Base-by-base conservation (phyloP, 2,113 vertebrate genomes). In the Gymnorhina tibicen region DNA sequence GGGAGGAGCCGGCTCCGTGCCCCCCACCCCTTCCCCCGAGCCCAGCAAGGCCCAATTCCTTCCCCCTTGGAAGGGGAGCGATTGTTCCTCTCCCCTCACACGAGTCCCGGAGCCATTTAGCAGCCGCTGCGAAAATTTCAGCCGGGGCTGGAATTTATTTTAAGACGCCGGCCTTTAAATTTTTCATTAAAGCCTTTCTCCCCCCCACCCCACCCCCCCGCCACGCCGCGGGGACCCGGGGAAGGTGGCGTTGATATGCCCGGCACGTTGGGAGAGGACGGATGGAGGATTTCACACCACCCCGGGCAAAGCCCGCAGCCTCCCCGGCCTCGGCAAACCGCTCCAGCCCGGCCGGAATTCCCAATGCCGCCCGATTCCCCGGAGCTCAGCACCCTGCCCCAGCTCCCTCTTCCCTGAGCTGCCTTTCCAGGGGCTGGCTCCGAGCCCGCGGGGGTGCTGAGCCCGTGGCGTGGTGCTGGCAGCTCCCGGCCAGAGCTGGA, bases 111-210 rank as follows among this genome's bases (percentile, higher is more conserved):
- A 86, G 87, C 58, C 87, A 24, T 93, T 91, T 16, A 46, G 63
- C 95, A 87, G 93, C 93, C 87, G 27, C 93, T 82, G 89, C 9
- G 94, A 89, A 89, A 85, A 89, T 87, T 91, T 87, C 96, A 96
- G 87, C 94, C 74, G 49, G 91, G 93, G n/a, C 60, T 76, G 94
- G 93, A 79, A 95, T 96, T 96, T 96, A 93, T 96, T 97, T 96
- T 91, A 87, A 96, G 93, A 75, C 18, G 26, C 66, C n/a, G 56
- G 81, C 91, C 81, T 95, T 95, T 96, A 82, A 87, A 95, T 95
- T 89, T 95, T 96, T 96, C 90, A 97, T 95, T 82, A 91, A 93
- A 75, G 20, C 76, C 76, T 73, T n/a, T 81, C 42, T 76, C 46
- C 73, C 89, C n/a, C n/a, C n/a, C n/a, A n/a, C n/a, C n/a, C n/a